Conservation (phyloP, 2,113 vertebrate species). For the Entelurus aequoreus region DNA sequence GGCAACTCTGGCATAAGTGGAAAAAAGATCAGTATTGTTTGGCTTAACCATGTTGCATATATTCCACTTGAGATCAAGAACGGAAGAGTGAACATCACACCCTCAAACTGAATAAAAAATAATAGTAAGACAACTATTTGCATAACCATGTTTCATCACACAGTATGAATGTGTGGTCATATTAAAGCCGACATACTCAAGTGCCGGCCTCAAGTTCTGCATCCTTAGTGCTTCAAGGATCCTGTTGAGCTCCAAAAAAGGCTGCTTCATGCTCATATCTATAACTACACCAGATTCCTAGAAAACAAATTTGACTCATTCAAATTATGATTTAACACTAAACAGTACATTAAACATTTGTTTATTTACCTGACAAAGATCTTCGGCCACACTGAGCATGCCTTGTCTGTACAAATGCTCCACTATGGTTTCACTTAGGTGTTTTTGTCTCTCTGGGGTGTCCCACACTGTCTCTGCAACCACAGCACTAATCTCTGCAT, state of each 20-base stretch:
- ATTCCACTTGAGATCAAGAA: too few species aligned
- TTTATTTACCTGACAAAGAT: conserved; percentile 80
- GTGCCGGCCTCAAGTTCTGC: conserved; percentile 81
- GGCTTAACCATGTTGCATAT: too few species aligned
- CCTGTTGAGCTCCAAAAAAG: conserved; percentile 84
- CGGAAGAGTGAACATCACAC: too few species aligned
- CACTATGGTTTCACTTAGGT: conserved; percentile 82
- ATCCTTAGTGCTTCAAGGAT: conserved; percentile 84
- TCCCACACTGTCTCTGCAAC: conserved; percentile 85
- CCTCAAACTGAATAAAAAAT: too few species aligned
- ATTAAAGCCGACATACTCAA: conserved; percentile 72
- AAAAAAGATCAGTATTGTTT: too few species aligned
- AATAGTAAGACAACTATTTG: too few species aligned
- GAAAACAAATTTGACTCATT: conserved; percentile 7
- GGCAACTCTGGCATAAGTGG: too few species aligned
- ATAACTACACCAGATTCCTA: conserved; percentile 84
- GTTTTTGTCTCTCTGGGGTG: conserved; percentile 81
- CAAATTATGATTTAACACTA: neutral
- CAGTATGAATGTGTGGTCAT: neutral
- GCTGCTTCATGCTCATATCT: conserved; percentile 87
- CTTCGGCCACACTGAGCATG: conserved; percentile 85
- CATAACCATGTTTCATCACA: too few species aligned
- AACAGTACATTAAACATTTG: neutral
- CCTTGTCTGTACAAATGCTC: conserved; percentile 88
- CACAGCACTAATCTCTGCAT: conserved; percentile 85